Base-by-base conservation (phyloP, 2,113 vertebrate genomes). In the Ceyx melanurus region DNA sequence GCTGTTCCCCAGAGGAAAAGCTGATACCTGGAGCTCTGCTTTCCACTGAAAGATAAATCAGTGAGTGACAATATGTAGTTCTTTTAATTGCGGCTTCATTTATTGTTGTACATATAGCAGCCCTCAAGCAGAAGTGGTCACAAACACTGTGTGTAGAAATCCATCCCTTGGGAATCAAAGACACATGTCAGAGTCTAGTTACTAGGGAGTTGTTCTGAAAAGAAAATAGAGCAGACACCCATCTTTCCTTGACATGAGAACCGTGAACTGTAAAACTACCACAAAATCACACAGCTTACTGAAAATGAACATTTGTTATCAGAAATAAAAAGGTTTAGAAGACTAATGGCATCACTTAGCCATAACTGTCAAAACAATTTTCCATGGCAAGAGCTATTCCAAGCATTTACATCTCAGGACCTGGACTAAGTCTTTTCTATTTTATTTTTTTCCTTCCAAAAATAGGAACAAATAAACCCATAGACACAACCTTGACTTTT, bases 1-100 rank as follows among this genome's bases (percentile, higher is more conserved):
- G 29, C 16, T 76, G 10, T 62, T 48, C 50, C 37, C 45, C 6
- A 2, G 71, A 81, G 71, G 40, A 79, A 78, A 86, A 85, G 23
- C 16, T 35, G 29, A 45, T 76, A 46, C 71, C 45, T 93, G 53
- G 31, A 94, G 71, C 23, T 50, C 45, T 78, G 29, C 21, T 76
- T 76, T 61, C 70, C 6, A 4, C 31, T 68, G 66, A 33, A 89
- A 64, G 82, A 18, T 22, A 75, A 82, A 91, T 82, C 66, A 72
- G 6, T 65, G n/a, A 66, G 37, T 57, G 33, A 90, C 31, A 83
- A 42, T 65, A 40, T 56, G 33, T 26, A 40, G 70, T 37, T 84
- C 64, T 84, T 93, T 89, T 86, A 94, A 93, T 71, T 89, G 73
- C 45, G 90, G 53, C 40, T 90, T 61, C 53, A 82, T 81, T 88